Evolutionary conservation across 2,797 vertebrate species (phyloP).

Genomic region (Dallia pectoralis): DNA sequence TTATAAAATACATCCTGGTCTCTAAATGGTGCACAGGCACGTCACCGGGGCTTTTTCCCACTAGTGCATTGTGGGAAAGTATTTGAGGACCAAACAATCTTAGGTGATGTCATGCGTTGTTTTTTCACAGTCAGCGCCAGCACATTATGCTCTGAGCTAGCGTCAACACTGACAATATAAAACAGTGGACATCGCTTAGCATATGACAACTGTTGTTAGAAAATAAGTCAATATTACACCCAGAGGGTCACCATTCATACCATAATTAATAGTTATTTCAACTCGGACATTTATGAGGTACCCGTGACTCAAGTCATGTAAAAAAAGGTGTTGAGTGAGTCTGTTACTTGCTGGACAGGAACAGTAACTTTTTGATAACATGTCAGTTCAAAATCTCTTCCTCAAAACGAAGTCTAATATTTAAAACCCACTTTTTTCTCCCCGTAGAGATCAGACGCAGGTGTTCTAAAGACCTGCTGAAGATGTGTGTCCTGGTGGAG

Average conservation of each 20-base stretch:
- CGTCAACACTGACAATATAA: not conserved
- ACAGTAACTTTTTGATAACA: no score
- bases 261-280: not conserved
- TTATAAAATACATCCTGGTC: conserved; percentile 18
- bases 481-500: conserved; percentile 79
- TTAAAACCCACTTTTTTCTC: not conserved
- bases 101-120: no score
- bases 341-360: no score
- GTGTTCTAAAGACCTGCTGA: conserved; percentile 91
- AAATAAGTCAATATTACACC: not conserved
- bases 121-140: no score
- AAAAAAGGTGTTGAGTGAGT: no score
- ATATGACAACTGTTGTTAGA: not conserved
- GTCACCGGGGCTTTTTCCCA: conserved; percentile 16
- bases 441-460: conserved; percentile 86
- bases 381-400: no score
- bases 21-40: conserved; percentile 40
- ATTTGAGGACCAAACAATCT: not conserved
- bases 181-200: conserved; percentile 17
- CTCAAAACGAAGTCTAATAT: no score
- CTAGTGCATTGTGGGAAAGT: not conserved
- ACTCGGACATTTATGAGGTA: not conserved
- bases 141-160: no score
- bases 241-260: not conserved
- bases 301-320: no score